Percentiles rank a stretch among this genome's conserved stretches.
Evolutionary conservation across 2,888 invertebrate species (phyloP).

Genomic region (Zhengitettix transpicula): DNA sequence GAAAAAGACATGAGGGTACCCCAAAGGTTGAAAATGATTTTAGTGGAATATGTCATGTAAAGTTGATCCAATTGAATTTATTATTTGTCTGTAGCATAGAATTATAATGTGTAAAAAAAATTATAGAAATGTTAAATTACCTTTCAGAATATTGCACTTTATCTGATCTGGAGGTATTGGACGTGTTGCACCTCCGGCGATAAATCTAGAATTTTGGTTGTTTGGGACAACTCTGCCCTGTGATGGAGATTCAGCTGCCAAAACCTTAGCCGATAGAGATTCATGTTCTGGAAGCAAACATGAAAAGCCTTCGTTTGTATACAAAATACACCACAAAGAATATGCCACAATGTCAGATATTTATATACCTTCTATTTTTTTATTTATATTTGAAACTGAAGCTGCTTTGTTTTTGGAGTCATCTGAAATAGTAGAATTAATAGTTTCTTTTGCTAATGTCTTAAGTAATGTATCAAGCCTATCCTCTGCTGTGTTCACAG

Average conservation of each 20-base stretch:
- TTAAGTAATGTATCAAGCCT: conserved; percentile 58
- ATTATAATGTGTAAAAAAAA: too few species aligned
- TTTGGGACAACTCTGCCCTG: conserved; percentile 18
- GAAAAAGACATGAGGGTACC: too few species aligned
- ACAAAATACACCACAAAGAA: background rate
- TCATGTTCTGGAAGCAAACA: background rate
- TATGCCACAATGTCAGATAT: background rate
- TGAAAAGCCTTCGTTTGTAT: background rate
- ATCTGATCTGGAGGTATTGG: conserved; percentile 78
- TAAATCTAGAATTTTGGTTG: conserved; percentile 9
- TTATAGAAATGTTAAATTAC: conserved; percentile 23
- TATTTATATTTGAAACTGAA: background rate
- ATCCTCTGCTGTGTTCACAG: conserved; percentile 30
- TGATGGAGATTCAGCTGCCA: background rate
- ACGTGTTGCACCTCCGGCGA: conserved; percentile 16
- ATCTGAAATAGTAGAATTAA: conserved; percentile 8
- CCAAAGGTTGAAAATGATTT: too few species aligned
- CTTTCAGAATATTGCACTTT: conserved; percentile 90
- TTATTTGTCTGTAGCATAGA: too few species aligned
- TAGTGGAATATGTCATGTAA: too few species aligned
- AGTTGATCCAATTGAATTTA: too few species aligned
- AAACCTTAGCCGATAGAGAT: background rate
- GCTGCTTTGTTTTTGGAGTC: conserved; percentile 8
- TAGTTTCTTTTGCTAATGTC: conserved; percentile 48
- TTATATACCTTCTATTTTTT: background rate